Evolutionary conservation across 2,888 invertebrate genomes (phyloP), one percentile per base, ranked within the genome.

Genomic region (Hetaerina titia): DNA sequence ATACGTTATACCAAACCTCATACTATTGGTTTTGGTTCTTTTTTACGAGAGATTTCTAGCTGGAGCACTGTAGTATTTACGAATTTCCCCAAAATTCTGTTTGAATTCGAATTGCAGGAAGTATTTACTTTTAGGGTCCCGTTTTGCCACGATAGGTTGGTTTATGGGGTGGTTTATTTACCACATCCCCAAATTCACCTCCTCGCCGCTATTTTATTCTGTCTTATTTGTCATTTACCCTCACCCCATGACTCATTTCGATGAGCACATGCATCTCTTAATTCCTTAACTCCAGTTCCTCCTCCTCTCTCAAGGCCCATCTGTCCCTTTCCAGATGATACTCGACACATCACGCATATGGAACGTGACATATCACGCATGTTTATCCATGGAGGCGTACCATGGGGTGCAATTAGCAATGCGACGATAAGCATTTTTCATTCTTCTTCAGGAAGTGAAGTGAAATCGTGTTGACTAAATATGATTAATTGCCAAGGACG

Each of bases 341-440:
- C 81, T 81, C 81, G 81, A 31, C 81, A 31, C 81, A 81, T 81
- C 81, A 81, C 81, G 31, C 81, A 31, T 81, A 25, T 11, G 81
- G 31, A 31, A 31, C 81, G 81, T 31, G 25, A 31, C 60, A 31
- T 31, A 45, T 31, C 2, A 31, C 4, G 81, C 25, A 81, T 31
- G 81, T 81, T 31, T 81, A 0, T 31, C 25, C 81, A 11, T 15
- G 25, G 81, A 81, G 81, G 31, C n/a, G 11, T 81, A 31, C 45
- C 0, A 11, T 13, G 81, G 25, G 31, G 22, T 31, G 13, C 13
- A 13, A 31, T 31, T 31, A 31, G n/a, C 25, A 31, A 13, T 11
- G 31, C 25, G 31, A 31, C 31, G n/a, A 15, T 15, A 15, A 13
- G 31, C 13, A 81, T 31, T 13, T 69, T 69, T 9, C 69, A n/a